Conservation (phyloP, 2,113 vertebrate genomes). For the Rostratula benghalensis region DNA sequence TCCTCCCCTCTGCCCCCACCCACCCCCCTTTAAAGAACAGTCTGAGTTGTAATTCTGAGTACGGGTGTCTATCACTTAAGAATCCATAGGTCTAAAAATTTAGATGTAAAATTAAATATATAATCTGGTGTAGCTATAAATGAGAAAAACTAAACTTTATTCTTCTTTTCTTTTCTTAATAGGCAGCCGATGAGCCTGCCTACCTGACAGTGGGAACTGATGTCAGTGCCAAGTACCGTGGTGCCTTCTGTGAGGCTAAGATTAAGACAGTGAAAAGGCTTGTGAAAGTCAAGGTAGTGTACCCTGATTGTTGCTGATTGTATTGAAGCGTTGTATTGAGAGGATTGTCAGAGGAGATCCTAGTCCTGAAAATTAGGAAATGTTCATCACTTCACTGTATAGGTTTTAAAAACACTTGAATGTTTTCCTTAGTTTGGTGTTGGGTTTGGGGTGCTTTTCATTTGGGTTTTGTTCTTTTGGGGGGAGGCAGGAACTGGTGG, state of each 20-base stretch:
- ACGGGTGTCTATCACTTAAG: neutral
- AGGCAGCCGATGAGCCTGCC: slow-evolving; percentile 99
- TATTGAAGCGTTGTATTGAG: neutral
- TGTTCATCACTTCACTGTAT: neutral
- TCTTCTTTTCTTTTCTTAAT: neutral
- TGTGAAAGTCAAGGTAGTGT: slow-evolving; percentile 95
- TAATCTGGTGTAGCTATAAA: neutral
- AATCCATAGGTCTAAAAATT: neutral
- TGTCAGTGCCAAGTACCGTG: slow-evolving; percentile 98
- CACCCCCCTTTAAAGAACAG: neutral
- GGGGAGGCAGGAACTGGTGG: neutral
- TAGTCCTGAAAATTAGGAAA: neutral
- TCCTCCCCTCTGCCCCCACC: neutral
- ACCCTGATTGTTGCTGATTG: neutral
- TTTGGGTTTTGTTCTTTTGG: neutral
- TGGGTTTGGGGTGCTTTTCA: accelerated
- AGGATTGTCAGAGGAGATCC: neutral
- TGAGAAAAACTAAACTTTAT: neutral
- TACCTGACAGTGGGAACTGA: slow-evolving; percentile 98
- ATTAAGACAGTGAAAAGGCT: slow-evolving; percentile 98
- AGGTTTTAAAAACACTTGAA: neutral
- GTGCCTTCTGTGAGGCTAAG: slow-evolving; percentile 99
- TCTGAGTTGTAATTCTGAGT: neutral
- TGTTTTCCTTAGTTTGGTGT: accelerated
- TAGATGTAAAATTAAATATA: neutral